Evolutionary conservation across 2,888 invertebrate genomes (phyloP).

Genomic region (Polyploca ridens): DNA sequence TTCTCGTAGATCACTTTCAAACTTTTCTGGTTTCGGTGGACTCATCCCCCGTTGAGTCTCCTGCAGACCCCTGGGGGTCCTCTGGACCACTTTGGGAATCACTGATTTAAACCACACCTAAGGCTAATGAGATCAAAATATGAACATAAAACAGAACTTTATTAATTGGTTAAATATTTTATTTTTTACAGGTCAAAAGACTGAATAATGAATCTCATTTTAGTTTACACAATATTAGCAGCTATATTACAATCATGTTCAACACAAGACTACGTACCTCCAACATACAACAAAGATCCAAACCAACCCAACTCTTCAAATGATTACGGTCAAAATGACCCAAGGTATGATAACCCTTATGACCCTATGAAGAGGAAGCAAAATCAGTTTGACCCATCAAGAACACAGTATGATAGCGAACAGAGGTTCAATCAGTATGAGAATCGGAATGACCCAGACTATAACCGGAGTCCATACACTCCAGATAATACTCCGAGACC

Average conservation of each 20-base stretch:
- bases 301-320: conserved; percentile 65
- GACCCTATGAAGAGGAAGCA: conserved; percentile 62
- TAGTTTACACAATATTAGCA: conserved; percentile 46
- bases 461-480: conserved; percentile 51
- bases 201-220: conserved; percentile 76
- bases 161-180: conserved; percentile 22
- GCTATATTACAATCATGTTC: conserved; percentile 54
- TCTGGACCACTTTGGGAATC: too few species aligned
- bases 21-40: too few species aligned
- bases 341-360: conserved; percentile 71
- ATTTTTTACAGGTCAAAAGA: conserved; percentile 67
- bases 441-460: conserved; percentile 45
- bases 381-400: conserved; percentile 20
- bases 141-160: background rate
- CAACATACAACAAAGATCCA: conserved; percentile 67
- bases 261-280: conserved; percentile 67
- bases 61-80: too few species aligned
- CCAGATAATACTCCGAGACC: conserved; percentile 61
- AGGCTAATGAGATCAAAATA: too few species aligned
- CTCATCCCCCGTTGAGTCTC: too few species aligned
- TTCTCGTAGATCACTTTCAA: too few species aligned
- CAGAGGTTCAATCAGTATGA: conserved; percentile 52
- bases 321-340: conserved; percentile 58
- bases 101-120: too few species aligned
- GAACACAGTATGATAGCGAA: conserved; percentile 22